phyloP scores from a whole-genome alignment of 2,113 vertebrate genomes.

The Cygnus buccinator region DNA sequence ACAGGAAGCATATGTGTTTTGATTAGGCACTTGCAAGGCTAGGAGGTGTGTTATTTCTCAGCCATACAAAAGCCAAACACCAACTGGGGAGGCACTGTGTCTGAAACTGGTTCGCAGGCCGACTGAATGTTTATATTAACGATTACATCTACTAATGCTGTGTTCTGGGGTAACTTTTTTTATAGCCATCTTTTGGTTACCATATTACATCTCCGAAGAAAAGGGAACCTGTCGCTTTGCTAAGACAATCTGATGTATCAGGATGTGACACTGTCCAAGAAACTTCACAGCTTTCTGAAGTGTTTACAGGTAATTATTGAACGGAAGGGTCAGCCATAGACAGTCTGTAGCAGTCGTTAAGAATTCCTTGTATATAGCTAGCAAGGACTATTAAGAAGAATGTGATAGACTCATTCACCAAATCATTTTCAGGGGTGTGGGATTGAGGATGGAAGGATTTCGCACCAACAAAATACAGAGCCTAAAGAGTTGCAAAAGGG shows the following conservation, averaged over 20 bases:
- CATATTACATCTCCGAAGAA: conserved; percentile 92
- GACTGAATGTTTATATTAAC: not conserved
- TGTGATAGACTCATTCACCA: not conserved
- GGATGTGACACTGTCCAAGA: conserved; percentile 56
- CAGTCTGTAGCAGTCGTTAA: not conserved
- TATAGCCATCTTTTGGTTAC: conserved; percentile 96
- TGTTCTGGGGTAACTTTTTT: conserved; percentile 11
- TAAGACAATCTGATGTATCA: conserved; percentile 78
- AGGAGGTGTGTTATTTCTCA: not conserved
- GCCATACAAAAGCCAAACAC: not conserved
- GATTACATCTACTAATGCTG: not conserved
- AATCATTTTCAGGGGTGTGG: not conserved
- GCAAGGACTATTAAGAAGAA: not conserved
- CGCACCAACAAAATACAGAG: not conserved
- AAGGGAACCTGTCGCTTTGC: conserved; percentile 87
- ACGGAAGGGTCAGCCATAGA: not conserved
- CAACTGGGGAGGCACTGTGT: not conserved
- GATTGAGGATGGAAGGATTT: not conserved
- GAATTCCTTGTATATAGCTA: not conserved
- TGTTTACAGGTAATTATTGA: conserved; percentile 76
- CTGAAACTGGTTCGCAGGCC: not conserved
- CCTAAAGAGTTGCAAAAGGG: not conserved
- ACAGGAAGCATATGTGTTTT: not conserved
- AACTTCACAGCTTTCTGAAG: conserved; percentile 68
- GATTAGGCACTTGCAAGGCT: not conserved